Conservation (phyloP, 2,888 invertebrate genomes). For the Lottia scabra region DNA sequence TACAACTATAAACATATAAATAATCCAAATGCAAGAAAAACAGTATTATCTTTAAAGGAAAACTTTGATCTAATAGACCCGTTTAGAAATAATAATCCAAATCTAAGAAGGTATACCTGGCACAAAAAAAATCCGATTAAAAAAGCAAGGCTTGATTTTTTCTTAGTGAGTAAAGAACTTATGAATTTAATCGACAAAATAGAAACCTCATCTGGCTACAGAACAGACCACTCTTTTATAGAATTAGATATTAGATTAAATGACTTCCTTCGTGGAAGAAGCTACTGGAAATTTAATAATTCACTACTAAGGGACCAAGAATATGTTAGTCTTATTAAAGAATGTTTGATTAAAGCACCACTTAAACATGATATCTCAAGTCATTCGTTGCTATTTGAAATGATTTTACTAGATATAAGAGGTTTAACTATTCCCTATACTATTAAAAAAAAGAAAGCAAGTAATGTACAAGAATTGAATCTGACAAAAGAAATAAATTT, state of each 20-base stretch:
- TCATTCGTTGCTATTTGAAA: not conserved
- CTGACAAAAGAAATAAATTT: not conserved
- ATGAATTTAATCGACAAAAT: not conserved
- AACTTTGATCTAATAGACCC: slow-evolving; percentile 16
- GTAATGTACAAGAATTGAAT: not conserved
- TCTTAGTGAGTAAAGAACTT: too few relatives aligned
- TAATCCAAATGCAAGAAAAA: not conserved
- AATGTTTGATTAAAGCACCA: not conserved
- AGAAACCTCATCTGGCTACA: slow-evolving; percentile 10
- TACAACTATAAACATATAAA: not conserved
- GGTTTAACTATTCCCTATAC: not conserved
- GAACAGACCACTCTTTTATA: slow-evolving; percentile 14
- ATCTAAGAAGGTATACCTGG: slow-evolving; percentile 11
- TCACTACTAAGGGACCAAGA: slow-evolving; percentile 12
- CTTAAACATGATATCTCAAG: too few relatives aligned
- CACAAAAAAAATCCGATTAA: slow-evolving; percentile 15
- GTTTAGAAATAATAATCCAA: not conserved
- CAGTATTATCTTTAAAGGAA: not conserved
- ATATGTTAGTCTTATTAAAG: not conserved
- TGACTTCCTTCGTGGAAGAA: slow-evolving; percentile 1
- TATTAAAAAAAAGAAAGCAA: not conserved
- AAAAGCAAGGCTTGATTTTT: slow-evolving; percentile 7
- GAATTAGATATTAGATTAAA: slow-evolving; percentile 3
- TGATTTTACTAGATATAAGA: not conserved
- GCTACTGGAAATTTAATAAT: slow-evolving; percentile 22